phyloP scores from a whole-genome alignment of 2,797 vertebrate species.

The Pseudomugil tenellus region DNA sequence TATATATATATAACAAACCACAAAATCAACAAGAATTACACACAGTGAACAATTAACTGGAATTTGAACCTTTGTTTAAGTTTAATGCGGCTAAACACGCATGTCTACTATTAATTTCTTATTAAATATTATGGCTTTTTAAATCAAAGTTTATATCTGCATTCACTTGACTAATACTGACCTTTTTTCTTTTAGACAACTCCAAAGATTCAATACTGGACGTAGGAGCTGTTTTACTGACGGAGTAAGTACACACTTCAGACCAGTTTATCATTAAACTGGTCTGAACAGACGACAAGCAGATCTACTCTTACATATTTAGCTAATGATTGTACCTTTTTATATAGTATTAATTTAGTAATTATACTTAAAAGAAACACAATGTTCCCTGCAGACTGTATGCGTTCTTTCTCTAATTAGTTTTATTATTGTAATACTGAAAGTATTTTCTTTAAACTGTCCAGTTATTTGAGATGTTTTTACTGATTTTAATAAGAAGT shows the following conservation, averaged over 20 bases:
- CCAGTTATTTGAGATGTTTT: neutral
- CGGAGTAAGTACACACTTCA: slow-evolving; percentile 74
- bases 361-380: neutral
- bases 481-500: neutral
- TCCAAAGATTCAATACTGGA: slow-evolving; percentile 75
- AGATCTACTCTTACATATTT: too few species aligned
- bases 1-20: too few species aligned
- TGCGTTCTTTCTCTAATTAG: neutral
- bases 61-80: neutral
- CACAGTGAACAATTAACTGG: too few species aligned
- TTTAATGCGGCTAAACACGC: neutral
- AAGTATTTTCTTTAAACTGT: neutral
- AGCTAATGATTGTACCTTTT: too few species aligned
- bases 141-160: neutral
- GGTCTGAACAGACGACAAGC: neutral
- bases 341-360: too few species aligned
- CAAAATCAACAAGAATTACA: too few species aligned
- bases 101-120: neutral
- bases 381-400: neutral
- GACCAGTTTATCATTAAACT: neutral
- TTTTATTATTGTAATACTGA: neutral
- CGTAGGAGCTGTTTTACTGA: slow-evolving; percentile 75
- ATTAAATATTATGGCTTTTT: neutral
- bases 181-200: slow-evolving; percentile 60
- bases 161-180: slow-evolving; percentile 5